Evolutionary conservation across 2,113 vertebrate genomes (phyloP), one percentile per base, ranked within the genome.

Genomic region (Budorcas taxicolor): DNA sequence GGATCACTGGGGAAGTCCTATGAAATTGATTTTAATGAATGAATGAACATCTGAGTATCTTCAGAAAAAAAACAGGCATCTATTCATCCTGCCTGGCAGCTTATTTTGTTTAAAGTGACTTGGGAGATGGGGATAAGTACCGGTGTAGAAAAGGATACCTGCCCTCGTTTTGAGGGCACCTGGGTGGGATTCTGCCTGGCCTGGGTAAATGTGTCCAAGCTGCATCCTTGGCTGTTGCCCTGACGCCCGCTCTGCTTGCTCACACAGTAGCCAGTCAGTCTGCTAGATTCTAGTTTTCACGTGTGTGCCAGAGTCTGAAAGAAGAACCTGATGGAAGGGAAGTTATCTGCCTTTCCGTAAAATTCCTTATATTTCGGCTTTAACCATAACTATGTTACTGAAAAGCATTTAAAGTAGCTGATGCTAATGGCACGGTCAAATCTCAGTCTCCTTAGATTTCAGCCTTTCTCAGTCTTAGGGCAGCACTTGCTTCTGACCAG

Each of bases 131-230:
- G 33, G 71, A 1, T 58, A 62, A 12, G 47, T 82, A 25, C 1
- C 36, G 60, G 25, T 83, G 81, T 2, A n/a, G 47, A 62, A 87
- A 81, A 82, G 31, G 57, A 43, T 25, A 43, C 25, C 47, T 67
- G 67, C n/a, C 78, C n/a, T 40, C 13, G 25, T 87, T 95, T 47
- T 62, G 71, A 84, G 67, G 36, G 60, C 67, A 40, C 52, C 31
- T 8, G 45, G 57, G 29, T 84, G 64, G 36, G 87, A 40, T 47
- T 50, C 3, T 27, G 52, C 19, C 58, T 3, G 60, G n/a, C 21
- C 57, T 40, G n/a, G 10, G 1, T 33, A 29, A n/a, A 29, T 3
- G n/a, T 2, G 3, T 12, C 0, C 13, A 36, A 0, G 21, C 47
- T 25, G 43, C 25, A 3, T 76, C 3, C 15, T 13, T 8, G 16